Conservation (phyloP, 2,797 vertebrate genomes). For the Eulemur rubriventer region DNA sequence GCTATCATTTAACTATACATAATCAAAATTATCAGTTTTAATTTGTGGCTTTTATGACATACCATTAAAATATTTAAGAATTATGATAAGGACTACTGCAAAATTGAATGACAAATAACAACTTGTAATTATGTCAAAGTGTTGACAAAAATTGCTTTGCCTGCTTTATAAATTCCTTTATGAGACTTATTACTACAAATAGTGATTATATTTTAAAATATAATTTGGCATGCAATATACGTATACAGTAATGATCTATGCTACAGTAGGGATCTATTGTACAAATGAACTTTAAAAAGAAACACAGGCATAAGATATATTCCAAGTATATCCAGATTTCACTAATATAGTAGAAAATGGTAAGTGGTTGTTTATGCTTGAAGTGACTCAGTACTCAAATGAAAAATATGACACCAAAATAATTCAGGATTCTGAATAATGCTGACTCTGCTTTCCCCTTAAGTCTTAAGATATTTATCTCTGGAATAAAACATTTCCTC, state of each 20-base stretch:
- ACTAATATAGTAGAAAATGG: not conserved
- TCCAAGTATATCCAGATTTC: not conserved
- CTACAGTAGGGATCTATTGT: not conserved
- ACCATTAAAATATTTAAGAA: conserved; percentile 32
- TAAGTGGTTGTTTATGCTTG: not conserved
- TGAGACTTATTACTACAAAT: not conserved
- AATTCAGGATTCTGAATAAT: not conserved
- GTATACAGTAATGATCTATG: not conserved
- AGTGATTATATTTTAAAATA: conserved; percentile 39
- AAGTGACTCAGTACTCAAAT: not conserved
- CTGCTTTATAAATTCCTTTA: not conserved
- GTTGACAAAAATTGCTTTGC: conserved; percentile 15
- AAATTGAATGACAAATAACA: conserved; percentile 13
- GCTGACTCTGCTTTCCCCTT: not conserved
- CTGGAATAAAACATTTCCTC: not conserved
- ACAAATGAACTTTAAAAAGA: conserved; percentile 1
- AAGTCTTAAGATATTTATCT: not conserved
- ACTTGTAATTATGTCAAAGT: not conserved
- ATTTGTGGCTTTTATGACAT: conserved; percentile 11
- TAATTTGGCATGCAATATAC: not conserved
- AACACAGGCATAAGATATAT: not conserved
- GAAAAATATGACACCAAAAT: not conserved
- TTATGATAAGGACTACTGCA: not conserved
- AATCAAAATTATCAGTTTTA: conserved; percentile 24
- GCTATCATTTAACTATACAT: not conserved